Conservation (phyloP, 2,797 vertebrate species). For the Neoniphon sammara region DNA sequence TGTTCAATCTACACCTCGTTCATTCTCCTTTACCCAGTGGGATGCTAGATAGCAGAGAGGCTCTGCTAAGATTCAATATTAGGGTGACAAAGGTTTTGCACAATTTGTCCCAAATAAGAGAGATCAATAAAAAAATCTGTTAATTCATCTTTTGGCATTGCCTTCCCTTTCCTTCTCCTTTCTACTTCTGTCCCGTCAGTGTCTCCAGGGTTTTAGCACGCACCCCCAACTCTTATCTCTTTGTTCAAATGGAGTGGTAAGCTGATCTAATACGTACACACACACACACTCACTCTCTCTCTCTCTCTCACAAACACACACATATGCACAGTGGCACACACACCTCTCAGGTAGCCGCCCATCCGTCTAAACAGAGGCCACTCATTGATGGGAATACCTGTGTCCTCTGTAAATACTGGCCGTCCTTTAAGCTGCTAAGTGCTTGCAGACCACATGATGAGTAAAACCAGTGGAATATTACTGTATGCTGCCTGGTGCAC, state of each 20-base stretch:
- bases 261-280: conserved; percentile 54
- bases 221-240: conserved; percentile 34
- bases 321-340: too few relatives aligned
- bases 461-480: conserved; percentile 36
- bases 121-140: too few relatives aligned
- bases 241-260: conserved; percentile 50
- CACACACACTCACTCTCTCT: conserved; percentile 28
- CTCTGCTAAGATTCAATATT: too few relatives aligned
- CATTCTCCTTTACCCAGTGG: too few relatives aligned
- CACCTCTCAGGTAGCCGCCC: conserved; percentile 13
- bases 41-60: too few relatives aligned
- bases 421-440: conserved; percentile 25
- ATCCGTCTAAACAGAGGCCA: conserved; percentile 16
- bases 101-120: too few relatives aligned
- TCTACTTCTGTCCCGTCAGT: background rate
- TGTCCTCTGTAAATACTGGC: conserved; percentile 46
- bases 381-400: conserved; percentile 39
- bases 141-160: background rate
- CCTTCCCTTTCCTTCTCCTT: background rate
- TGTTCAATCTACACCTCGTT: too few relatives aligned
- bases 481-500: background rate
- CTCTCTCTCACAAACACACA: conserved; percentile 8
- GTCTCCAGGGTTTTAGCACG: conserved; percentile 43
- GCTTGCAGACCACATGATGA: conserved; percentile 19
- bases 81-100: too few relatives aligned